Percentiles rank a stretch among this genome's conserved stretches.
phyloP scores from a whole-genome alignment of 64 coral and sea anemone species.

The Montipora foliosa region DNA sequence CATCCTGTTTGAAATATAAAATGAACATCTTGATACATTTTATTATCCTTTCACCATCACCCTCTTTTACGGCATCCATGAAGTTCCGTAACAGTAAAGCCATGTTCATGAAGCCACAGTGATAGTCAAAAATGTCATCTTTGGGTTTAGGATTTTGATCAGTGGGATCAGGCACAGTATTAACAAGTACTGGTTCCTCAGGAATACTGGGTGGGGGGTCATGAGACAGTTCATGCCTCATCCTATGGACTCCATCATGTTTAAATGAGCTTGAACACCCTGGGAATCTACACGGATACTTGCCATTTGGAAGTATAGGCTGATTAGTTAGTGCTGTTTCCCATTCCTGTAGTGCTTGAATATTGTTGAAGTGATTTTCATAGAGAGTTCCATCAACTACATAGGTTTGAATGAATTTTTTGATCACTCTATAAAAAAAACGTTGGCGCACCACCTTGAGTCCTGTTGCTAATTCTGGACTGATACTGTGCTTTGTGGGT shows the following conservation, averaged over 20 bases:
- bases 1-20: conserved; percentile 35
- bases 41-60: too few species aligned
- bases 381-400: conserved; percentile 52
- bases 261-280: conserved; percentile 64
- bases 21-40: too few species aligned
- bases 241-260: conserved; percentile 45
- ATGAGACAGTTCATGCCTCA: background rate
- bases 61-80: too few species aligned
- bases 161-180: too few species aligned
- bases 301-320: conserved; percentile 48
- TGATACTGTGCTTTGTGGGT: conserved; percentile 40
- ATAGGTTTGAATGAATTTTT: conserved; percentile 53
- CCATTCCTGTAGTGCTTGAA: conserved; percentile 39
- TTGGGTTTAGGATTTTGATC: too few species aligned
- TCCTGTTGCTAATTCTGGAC: conserved; percentile 2
- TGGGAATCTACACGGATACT: conserved; percentile 51
- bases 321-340: conserved; percentile 23
- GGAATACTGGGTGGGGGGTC: too few species aligned
- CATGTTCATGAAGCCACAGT: too few species aligned
- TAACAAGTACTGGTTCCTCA: too few species aligned
- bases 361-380: conserved; percentile 39
- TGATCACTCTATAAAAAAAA: conserved; percentile 19
- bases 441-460: background rate
- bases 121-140: too few species aligned
- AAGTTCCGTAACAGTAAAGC: too few species aligned